Conservation (phyloP, 2,113 vertebrate genomes). For the Charina bottae region DNA sequence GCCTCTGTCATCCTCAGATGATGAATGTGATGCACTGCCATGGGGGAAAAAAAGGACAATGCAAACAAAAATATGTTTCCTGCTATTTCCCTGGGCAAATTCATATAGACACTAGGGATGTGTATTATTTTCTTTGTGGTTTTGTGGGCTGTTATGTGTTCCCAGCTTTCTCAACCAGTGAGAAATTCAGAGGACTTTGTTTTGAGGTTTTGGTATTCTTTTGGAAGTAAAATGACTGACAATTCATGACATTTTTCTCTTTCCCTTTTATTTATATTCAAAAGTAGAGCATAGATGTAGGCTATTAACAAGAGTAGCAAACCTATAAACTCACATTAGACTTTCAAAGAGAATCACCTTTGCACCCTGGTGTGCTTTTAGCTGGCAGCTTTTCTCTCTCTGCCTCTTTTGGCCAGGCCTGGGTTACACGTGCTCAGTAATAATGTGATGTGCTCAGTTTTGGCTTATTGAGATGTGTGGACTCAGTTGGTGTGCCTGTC, state of each 20-base stretch:
- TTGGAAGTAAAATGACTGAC: background rate
- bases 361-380: background rate
- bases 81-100: background rate
- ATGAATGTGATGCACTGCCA: background rate
- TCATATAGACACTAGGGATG: background rate
- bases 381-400: background rate
- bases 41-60: background rate
- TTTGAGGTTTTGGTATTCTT: background rate
- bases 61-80: background rate
- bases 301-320: background rate
- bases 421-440: background rate
- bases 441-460: background rate
- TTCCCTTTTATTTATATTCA: background rate
- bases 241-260: background rate
- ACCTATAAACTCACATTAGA: background rate
- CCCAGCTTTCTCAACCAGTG: background rate
- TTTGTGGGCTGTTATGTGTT: background rate
- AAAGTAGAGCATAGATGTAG: background rate
- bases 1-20: background rate
- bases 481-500: background rate
- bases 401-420: background rate
- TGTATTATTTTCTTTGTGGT: no score
- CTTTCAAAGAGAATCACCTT: background rate
- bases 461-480: background rate
- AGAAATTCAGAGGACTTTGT: background rate